These are phyloP conservation scores for Alitta virens DNA, from an alignment of 2,888 invertebrate species.

Conservation along the genomic window DNA sequence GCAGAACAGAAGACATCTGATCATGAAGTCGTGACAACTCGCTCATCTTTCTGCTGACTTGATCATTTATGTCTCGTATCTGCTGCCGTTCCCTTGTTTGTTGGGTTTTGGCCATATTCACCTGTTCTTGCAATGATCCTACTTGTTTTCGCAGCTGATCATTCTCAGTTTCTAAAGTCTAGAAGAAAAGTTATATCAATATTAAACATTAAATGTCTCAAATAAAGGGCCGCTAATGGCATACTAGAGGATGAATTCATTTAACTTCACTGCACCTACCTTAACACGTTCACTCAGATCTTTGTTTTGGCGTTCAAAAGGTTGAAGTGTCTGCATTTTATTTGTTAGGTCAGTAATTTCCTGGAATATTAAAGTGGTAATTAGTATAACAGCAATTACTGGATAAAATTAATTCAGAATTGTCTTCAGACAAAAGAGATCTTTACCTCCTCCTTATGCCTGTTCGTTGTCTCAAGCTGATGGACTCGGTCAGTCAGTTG, in stretches of 20 bases:
- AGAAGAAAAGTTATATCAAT: too few relatives aligned
- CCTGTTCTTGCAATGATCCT: background rate
- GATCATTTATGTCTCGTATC: slow-evolving; percentile 42
- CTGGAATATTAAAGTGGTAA: background rate
- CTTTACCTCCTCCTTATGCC: background rate
- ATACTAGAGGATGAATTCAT: too few relatives aligned
- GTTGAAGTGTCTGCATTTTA: background rate
- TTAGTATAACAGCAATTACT: too few relatives aligned
- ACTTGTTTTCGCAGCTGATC: background rate
- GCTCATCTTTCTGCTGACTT: slow-evolving; percentile 45
- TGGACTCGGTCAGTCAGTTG: background rate
- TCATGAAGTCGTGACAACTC: slow-evolving; percentile 38
- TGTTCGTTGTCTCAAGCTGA: background rate
- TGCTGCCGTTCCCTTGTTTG: slow-evolving; percentile 37
- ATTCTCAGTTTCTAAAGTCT: background rate
- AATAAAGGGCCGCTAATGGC: too few relatives aligned
- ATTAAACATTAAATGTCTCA: background rate
- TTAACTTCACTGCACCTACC: background rate
- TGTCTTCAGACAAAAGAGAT: too few relatives aligned
- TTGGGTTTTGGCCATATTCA: background rate
- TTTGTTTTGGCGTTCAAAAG: background rate
- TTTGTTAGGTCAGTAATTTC: background rate
- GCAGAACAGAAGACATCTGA: slow-evolving; percentile 9
- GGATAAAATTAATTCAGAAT: too few relatives aligned
- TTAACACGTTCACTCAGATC: background rate